Evolutionary conservation across 2,797 vertebrate genomes (phyloP).

Genomic region (Tolypeutes matacus): DNA sequence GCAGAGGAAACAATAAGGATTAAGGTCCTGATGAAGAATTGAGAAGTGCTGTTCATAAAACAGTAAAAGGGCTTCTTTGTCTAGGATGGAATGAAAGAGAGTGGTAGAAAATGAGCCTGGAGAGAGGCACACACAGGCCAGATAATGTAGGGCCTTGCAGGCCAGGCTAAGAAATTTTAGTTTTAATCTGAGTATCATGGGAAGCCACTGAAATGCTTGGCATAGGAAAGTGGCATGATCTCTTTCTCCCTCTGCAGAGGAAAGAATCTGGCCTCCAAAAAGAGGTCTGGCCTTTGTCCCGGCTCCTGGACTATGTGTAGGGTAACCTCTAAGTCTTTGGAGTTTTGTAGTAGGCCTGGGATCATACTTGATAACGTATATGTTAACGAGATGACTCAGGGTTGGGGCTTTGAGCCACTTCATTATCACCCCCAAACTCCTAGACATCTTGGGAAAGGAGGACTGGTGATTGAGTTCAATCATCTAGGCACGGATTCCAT

Average conservation of each 20-base stretch:
- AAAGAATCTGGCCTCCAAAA: too few relatives aligned
- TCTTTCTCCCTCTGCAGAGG: neutral
- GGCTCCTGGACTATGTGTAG: too few relatives aligned
- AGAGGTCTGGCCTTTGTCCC: too few relatives aligned
- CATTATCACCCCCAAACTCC: too few relatives aligned
- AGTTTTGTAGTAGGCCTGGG: too few relatives aligned
- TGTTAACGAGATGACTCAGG: too few relatives aligned
- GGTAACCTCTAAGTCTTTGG: too few relatives aligned
- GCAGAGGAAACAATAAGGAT: neutral
- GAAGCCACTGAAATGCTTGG: neutral
- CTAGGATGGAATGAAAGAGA: neutral
- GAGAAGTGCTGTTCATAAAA: neutral
- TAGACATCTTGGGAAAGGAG: too few relatives aligned
- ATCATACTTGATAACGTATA: too few relatives aligned
- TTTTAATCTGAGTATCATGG: neutral
- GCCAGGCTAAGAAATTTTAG: conserved; percentile 16
- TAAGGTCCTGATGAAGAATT: neutral
- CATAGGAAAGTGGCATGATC: neutral
- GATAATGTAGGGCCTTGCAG: neutral
- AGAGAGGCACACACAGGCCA: neutral
- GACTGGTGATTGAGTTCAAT: too few relatives aligned
- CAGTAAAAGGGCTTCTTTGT: neutral
- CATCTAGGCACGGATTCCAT: too few relatives aligned
- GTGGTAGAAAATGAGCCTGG: neutral
- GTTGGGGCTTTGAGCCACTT: too few relatives aligned